Percentiles rank a stretch among this genome's conserved stretches.
phyloP scores from a whole-genome alignment of 1,140 invertebrate species.

The Heliconius nattereri region DNA sequence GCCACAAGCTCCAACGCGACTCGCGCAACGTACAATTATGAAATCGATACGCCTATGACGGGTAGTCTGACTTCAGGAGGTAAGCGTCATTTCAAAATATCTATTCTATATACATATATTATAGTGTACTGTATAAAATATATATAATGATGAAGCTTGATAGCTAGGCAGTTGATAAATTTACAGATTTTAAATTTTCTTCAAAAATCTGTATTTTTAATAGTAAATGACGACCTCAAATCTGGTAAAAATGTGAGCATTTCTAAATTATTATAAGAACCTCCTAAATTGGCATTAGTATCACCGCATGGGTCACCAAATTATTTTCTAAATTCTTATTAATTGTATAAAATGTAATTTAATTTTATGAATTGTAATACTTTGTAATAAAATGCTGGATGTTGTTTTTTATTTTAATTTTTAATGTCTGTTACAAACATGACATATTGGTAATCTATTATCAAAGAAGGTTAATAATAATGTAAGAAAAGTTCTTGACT shows the following conservation, averaged over 20 bases:
- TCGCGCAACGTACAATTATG: constrained; percentile 91
- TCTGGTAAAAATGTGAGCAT: not conserved
- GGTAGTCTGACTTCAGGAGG: constrained; percentile 89
- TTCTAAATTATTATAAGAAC: not conserved
- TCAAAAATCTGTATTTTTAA: constrained; percentile 2
- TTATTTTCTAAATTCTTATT: constrained; percentile 9
- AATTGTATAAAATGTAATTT: not conserved
- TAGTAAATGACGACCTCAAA: constrained; percentile 3
- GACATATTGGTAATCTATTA: too few species aligned
- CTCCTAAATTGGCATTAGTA: not conserved
- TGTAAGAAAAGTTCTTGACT: not conserved
- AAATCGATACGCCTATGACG: constrained; percentile 91
- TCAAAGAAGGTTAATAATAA: not conserved
- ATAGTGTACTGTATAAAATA: not conserved
- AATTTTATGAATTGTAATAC: not conserved
- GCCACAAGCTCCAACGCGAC: constrained; percentile 89
- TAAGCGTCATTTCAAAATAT: constrained; percentile 42
- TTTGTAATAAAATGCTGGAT: not conserved
- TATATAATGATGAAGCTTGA: constrained; percentile 16
- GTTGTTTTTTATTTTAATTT: not conserved
- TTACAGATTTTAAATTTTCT: constrained; percentile 10
- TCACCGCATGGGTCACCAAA: constrained; percentile 3
- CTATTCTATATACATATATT: not conserved
- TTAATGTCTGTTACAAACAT: not conserved
- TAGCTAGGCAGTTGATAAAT: constrained; percentile 20